Percentiles rank a stretch among this genome's conserved stretches.
Evolutionary conservation across 2,888 invertebrate genomes (phyloP).

Genomic region (Caradrina clavipalpis): DNA sequence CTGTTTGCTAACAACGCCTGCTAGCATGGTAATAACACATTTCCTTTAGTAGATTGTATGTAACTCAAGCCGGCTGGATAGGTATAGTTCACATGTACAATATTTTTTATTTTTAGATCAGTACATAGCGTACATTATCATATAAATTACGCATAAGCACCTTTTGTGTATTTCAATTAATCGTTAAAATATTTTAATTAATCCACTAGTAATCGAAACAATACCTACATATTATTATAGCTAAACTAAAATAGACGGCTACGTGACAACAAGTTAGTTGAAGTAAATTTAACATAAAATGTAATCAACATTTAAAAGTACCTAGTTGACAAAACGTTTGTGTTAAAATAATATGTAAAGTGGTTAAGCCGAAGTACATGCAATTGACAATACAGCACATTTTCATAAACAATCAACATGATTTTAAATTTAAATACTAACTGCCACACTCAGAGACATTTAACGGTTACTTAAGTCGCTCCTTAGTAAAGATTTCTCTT

Average conservation of each 20-base stretch:
- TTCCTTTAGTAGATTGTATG: slow-evolving; percentile 28
- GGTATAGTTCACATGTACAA: slow-evolving; percentile 1
- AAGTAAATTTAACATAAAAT: slow-evolving; percentile 10
- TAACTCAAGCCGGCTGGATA: slow-evolving; percentile 14
- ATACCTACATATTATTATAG: neutral
- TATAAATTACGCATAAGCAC: slow-evolving; percentile 9
- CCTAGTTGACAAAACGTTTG: neutral
- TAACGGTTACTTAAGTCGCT: too few relatives aligned
- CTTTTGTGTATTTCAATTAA: slow-evolving; percentile 8
- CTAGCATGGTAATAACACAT: slow-evolving; percentile 21
- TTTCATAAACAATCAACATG: slow-evolving; percentile 40
- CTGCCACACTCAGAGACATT: too few relatives aligned
- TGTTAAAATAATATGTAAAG: slow-evolving; percentile 15
- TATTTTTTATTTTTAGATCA: slow-evolving; percentile 29
- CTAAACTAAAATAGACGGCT: neutral
- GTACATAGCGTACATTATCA: slow-evolving; percentile 14
- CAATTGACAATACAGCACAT: slow-evolving; percentile 35
- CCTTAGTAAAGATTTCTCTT: too few relatives aligned
- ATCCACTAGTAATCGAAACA: neutral
- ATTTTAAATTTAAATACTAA: slow-evolving; percentile 71
- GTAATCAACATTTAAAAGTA: slow-evolving; percentile 5
- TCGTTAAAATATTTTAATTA: neutral
- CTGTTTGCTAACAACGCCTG: slow-evolving; percentile 6
- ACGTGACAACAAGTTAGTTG: neutral
- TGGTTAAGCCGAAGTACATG: slow-evolving; percentile 8